Evolutionary conservation across 2,797 vertebrate genomes (phyloP).

Genomic region (Cirrhinus mrigala): DNA sequence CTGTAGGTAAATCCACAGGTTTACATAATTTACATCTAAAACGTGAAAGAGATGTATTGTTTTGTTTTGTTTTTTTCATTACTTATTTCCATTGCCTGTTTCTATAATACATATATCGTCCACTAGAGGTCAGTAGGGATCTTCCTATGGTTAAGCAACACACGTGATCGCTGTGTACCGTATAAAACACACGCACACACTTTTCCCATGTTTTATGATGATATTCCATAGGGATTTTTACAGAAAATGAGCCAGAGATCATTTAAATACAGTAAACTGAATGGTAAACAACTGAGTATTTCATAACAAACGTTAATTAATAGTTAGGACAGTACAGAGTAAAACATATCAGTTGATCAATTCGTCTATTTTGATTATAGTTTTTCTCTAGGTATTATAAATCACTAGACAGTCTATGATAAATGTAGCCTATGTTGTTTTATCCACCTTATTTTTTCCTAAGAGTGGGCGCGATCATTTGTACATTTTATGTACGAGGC

Average conservation of each 20-base stretch:
- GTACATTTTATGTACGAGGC: too few relatives aligned
- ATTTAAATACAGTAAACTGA: not conserved
- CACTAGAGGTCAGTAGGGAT: constrained; percentile 31
- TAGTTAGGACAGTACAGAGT: not conserved
- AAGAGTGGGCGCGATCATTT: too few relatives aligned
- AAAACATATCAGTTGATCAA: not conserved
- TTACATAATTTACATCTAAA: not conserved
- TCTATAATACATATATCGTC: not conserved
- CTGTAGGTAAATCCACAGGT: not conserved
- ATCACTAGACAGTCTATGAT: not conserved
- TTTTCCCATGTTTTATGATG: not conserved
- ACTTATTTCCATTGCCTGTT: not conserved
- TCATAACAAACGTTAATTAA: constrained; percentile 9
- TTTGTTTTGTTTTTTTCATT: too few relatives aligned
- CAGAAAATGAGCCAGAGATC: not conserved
- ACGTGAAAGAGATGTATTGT: not conserved
- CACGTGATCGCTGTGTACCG: not conserved
- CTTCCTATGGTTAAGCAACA: not conserved
- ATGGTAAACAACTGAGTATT: not conserved
- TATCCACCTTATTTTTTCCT: too few relatives aligned
- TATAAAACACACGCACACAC: not conserved
- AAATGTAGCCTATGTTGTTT: not conserved
- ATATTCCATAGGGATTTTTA: not conserved
- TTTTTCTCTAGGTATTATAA: not conserved
- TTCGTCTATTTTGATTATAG: not conserved